Conservation (phyloP, 2,797 vertebrate genomes). For the Linurgus olivaceus region DNA sequence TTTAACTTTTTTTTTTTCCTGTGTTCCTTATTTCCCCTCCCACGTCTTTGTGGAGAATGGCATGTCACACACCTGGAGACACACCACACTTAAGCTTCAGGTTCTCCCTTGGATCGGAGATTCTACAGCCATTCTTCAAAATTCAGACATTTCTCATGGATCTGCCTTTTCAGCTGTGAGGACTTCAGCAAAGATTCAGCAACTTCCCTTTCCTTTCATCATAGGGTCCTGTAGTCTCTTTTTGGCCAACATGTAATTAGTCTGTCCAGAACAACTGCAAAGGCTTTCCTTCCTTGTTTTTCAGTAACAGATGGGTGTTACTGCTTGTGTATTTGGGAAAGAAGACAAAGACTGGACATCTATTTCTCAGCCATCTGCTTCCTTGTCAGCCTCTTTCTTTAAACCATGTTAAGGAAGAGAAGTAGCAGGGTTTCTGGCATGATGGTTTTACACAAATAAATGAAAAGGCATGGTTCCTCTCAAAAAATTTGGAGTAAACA, state of each 20-base stretch:
- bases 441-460: background rate
- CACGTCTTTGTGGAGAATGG: background rate
- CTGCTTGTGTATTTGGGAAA: background rate
- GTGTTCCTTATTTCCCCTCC: background rate
- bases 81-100: background rate
- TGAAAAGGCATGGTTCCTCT: background rate
- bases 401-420: background rate
- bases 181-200: background rate
- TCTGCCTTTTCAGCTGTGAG: fast-evolving
- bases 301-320: background rate
- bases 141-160: background rate
- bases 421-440: background rate
- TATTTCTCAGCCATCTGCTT: constrained; percentile 24
- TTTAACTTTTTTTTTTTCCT: no score
- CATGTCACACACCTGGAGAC: fast-evolving
- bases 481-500: background rate
- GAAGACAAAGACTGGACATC: background rate
- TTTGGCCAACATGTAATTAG: background rate
- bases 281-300: background rate
- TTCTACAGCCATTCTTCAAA: background rate
- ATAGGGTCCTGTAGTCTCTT: background rate
- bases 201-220: background rate
- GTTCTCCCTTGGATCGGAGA: background rate
- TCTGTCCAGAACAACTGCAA: background rate
- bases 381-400: background rate